Percentiles rank a stretch among this genome's conserved stretches.
These are phyloP conservation scores for Melikaiella ostensackeni DNA, from an alignment of 2,888 invertebrate genomes.

Conservation along the genomic window DNA sequence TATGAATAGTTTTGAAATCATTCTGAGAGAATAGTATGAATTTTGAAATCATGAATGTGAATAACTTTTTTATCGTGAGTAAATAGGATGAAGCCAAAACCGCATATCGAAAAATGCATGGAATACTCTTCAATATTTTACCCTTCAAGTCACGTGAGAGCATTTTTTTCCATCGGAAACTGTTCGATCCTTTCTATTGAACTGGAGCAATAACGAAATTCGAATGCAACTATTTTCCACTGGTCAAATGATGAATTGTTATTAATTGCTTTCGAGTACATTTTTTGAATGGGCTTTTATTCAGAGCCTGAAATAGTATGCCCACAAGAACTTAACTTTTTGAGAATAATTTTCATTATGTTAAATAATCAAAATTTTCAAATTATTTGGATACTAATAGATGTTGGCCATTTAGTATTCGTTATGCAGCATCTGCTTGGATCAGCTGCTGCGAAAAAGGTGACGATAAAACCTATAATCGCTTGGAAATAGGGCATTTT, in stretches of 20 bases:
- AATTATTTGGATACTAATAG: too few species aligned
- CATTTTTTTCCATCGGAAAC: conserved; percentile 26
- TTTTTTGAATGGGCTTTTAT: too few species aligned
- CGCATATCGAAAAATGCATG: conserved; percentile 15
- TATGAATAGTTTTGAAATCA: background rate
- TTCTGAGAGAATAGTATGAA: background rate
- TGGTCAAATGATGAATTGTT: conserved; percentile 19
- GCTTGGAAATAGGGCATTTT: background rate
- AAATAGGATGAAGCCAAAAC: background rate
- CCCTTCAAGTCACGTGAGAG: conserved; percentile 31
- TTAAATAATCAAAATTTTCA: too few species aligned
- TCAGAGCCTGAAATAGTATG: too few species aligned
- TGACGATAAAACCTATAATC: background rate
- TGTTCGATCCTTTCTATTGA: conserved; percentile 25
- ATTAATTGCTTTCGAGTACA: conserved; percentile 20
- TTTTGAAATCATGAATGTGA: background rate
- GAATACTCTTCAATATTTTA: conserved; percentile 19
- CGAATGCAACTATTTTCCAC: conserved; percentile 24
- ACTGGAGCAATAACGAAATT: conserved; percentile 15
- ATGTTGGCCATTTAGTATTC: background rate
- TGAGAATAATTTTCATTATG: too few species aligned
- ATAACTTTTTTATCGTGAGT: background rate
- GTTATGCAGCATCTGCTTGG: background rate
- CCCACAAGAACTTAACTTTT: too few species aligned
- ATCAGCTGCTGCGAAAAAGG: background rate